phyloP scores from a whole-genome alignment of 2,113 vertebrate genomes.

The Dicentrarchus labrax region DNA sequence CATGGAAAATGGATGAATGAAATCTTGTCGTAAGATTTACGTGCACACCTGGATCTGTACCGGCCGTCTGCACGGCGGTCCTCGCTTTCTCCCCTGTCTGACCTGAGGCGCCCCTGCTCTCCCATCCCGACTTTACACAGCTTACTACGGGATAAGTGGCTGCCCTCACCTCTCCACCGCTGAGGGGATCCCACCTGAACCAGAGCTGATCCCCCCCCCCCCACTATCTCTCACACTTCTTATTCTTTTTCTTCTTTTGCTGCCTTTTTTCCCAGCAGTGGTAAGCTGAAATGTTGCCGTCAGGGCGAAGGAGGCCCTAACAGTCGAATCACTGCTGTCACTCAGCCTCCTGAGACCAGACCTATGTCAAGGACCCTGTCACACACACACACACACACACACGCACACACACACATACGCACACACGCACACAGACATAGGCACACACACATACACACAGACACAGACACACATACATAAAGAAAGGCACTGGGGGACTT shows the following conservation, averaged over 20 bases:
- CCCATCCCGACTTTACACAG: conserved; percentile 11
- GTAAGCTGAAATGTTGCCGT: conserved; percentile 33
- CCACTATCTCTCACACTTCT: not conserved
- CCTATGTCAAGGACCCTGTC: conserved; percentile 61
- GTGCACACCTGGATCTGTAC: not conserved
- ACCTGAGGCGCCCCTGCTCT: conserved; percentile 28
- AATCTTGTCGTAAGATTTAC: not conserved
- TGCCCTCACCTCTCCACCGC: conserved; percentile 44
- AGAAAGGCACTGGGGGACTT: conserved; percentile 25
- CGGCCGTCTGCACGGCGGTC: not conserved
- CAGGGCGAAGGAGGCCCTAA: conserved; percentile 43
- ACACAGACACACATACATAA: conserved; percentile 11
- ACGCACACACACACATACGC: conserved; percentile 8
- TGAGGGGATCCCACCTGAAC: conserved; percentile 43
- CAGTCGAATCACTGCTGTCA: conserved; percentile 52
- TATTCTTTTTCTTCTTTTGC: conserved; percentile 19
- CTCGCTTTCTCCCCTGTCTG: conserved; percentile 17
- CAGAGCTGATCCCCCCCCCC: conserved; percentile 11
- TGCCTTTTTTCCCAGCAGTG: conserved; percentile 22
- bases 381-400: conserved; percentile 26
- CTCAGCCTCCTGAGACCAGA: conserved; percentile 56
- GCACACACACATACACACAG: not conserved
- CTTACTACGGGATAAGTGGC: conserved; percentile 42
- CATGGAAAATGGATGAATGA: not conserved
- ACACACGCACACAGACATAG: conserved; percentile 23